Evolutionary conservation across 2,797 vertebrate genomes (phyloP).

Genomic region (Cyclopterus lumpus): DNA sequence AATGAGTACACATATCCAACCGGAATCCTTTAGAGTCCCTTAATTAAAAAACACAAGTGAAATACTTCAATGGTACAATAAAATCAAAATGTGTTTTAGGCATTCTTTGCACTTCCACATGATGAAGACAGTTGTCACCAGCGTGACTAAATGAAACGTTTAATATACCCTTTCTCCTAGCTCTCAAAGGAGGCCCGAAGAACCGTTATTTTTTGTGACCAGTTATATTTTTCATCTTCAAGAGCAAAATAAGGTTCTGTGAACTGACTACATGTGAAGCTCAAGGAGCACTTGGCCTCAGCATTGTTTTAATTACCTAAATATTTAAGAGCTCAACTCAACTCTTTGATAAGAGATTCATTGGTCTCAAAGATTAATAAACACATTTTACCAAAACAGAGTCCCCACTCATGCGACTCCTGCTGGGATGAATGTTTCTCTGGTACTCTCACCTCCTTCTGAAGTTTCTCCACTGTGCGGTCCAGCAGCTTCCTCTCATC

Average conservation of each 20-base stretch:
- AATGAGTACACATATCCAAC: not conserved
- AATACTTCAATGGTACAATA: not conserved
- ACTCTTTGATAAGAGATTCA: not conserved
- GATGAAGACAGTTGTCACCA: not conserved
- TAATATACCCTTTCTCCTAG: not conserved
- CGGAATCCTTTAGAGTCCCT: not conserved
- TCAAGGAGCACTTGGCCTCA: no score
- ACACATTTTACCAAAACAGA: not conserved
- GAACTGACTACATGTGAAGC: not conserved
- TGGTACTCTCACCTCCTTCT: conserved; percentile 87
- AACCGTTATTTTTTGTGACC: not conserved
- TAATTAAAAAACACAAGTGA: not conserved
- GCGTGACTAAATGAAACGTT: not conserved
- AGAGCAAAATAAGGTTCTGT: not conserved
- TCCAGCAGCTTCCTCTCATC: conserved; percentile 90
- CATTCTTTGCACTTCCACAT: not conserved
- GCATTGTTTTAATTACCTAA: not conserved
- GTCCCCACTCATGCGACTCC: not conserved
- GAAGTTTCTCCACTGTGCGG: conserved; percentile 92
- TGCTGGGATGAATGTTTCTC: not conserved
- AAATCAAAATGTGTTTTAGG: conserved; percentile 7
- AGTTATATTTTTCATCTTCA: not conserved
- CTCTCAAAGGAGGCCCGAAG: not conserved
- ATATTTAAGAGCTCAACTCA: not conserved
- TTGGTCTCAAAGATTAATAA: not conserved